A percentile compares a stretch with the other conserved stretches of the same genome.
Conservation (phyloP, 2,113 vertebrate species). For the human region GRCh38 chr9:119549501-119550000, state of each 20-base stretch:
- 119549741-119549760: slow-evolving; percentile 71
- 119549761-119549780: slow-evolving; percentile 74
- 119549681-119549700: not conserved
- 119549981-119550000: not conserved
- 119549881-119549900: slow-evolving; percentile 77
- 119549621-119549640: not conserved
- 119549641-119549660: not conserved
- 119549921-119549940: slow-evolving; percentile 72
- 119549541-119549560: not conserved
- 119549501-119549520: not conserved
- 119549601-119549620: not conserved
- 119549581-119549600: not conserved
- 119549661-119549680: not conserved
- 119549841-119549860: slow-evolving; percentile 86
- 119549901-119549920: slow-evolving; percentile 80
- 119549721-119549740: slow-evolving; percentile 26
- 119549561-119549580: not conserved
- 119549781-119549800: slow-evolving; percentile 79
- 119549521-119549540: not conserved
- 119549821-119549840: slow-evolving; percentile 82
- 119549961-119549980: slow-evolving; percentile 27
- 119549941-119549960: slow-evolving; percentile 7
- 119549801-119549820: slow-evolving; percentile 83
- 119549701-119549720: not conserved
- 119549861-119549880: slow-evolving; percentile 84